Evolutionary conservation across 23 tunicate species (phyloP), one percentile per base, ranked within the genome.

Genomic region (Styela clava): DNA sequence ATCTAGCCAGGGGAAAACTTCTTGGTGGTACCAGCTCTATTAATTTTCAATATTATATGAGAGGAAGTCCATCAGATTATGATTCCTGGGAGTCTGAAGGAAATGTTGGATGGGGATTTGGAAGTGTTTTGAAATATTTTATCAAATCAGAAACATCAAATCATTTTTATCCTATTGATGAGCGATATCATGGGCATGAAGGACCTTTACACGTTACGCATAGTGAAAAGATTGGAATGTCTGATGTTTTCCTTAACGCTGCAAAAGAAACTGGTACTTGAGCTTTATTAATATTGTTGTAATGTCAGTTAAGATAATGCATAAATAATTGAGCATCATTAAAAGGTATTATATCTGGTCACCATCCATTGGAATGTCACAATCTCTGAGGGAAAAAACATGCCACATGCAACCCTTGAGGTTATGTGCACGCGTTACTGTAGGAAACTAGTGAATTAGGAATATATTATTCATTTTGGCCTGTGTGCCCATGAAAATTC

Each of bases 191-290:
- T 69, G 91, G 97, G 18, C 61, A 74, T 2, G 56, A 62, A 19
- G 97, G 97, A 20, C 93, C 91, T 3, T n/a, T 92, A 2, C 83
- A 79, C 25, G 62, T 79, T 24, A 24, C 26, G 5, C 28, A 44
- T 31, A 20, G 62, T 26, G 19, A 61, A 31, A 63, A 61, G 21
- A 69, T 86, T 28, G 69, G 64, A 25, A 22, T 92, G 2, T 37
- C 79, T 51, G 74, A 83, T 1, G 5, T 69, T 31, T 74, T 88
- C 25, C 36, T 84, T 2, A 25, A 73, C 25, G 88, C 86, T 22
- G 92, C 64, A 7, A 44, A 83, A 80, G 86, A 89, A 85, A 5
- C 81, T 12, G 89, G 95, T 89, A 52, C 34, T n/a, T n/a, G n/a
- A n/a, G n/a, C n/a, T n/a, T n/a, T n/a, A n/a, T n/a, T n/a, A n/a